Evolutionary conservation across 1,140 invertebrate species (phyloP), one percentile per base, ranked within the genome.

Genomic region (Euura saliciscinereae): DNA sequence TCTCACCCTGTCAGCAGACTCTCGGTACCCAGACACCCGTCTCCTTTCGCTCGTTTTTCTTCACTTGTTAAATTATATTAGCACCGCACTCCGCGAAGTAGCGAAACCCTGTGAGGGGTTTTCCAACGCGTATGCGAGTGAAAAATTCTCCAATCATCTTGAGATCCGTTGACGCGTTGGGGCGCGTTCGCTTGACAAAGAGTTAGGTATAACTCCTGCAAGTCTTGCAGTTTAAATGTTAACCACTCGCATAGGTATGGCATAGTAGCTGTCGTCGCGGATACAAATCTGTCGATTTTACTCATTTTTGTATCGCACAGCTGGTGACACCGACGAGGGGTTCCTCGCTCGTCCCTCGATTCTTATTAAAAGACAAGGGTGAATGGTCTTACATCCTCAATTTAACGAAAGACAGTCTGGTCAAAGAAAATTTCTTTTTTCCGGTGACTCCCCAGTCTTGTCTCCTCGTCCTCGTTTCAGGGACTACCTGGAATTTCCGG

Each of bases 31-130:
- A 51, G 46, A 59, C 3, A 11, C 8, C 3, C 13, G 51, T 59
- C 51, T 59, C 51, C 8, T 59, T 28, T 59, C 51, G 2, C 68
- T 69, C 68, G 68, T 69, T 69, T 67, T 67, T 69, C 68, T 69
- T 45, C 42, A 46, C 45, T 69, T 44, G 68, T 69, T 69, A 69
- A 13, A 69, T 69, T 69, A 69, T 69, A 69, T 69, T 69, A 69
- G 42, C 43, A 7, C n/a, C 43, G 4, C 68, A 69, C 8, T 59
- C 51, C 5, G 13, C 13, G 6, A n/a, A 8, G 51, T 11, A 8
- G 51, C 51, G 8, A 59, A 11, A 59, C 13, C 5, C 13, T n/a
- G 44, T 46, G 28, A 28, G 28, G 28, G 28, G 28, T 28, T 28
- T 28, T 28, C 28, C 28, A 28, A n/a, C 28, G 68, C 5, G 42